Evolutionary conservation across 2,888 invertebrate species (phyloP), one percentile per base, ranked within the genome.

Genomic region (Cheilosia pagana): DNA sequence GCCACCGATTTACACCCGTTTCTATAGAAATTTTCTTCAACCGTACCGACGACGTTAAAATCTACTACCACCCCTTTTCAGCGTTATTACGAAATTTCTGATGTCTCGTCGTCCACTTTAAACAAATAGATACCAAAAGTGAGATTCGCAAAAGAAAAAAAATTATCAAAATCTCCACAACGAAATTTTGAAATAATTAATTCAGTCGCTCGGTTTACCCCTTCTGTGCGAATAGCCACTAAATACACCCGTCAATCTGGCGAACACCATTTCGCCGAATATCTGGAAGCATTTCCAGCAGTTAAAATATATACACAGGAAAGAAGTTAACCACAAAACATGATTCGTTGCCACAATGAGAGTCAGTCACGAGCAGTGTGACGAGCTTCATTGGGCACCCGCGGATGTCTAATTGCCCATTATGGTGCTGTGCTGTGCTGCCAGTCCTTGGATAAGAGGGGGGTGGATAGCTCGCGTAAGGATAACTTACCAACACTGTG

Each of bases 381-480:
- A 83, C 67, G 78, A 67, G 79, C 85, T 85, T 85, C 81, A 85
- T 85, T 85, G 85, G 71, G 75, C 81, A 81, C 57, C 81, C 81
- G 65, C 75, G 75, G 81, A 81, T 70, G 85, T 55, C 81, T 85
- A 85, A 85, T 85, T 85, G 81, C 85, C 85, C 85, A 85, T 85
- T 81, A 85, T 85, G 85, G 81, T 75, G 70, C 79, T 75, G 65
- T 75, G 70, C 79, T 75, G 65, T 78, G 52, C 60, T 59, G 21
- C 35, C 39, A 25, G 55, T 43, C 63, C 31, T 67, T 35, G 50
- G n/a, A 48, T 67, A 35, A 41, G n/a, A 35, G 12, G 35, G 19
- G 23, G 3, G n/a, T 4, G 19, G 35, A 31, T 35, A 4, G 39
- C 55, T 65, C 57, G 79, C 39, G 55, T 12, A 50, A 19, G 55